Percentiles rank a stretch among this genome's conserved stretches.
Evolutionary conservation across 2,797 vertebrate genomes (phyloP).

Genomic region (Brotula barbata): DNA sequence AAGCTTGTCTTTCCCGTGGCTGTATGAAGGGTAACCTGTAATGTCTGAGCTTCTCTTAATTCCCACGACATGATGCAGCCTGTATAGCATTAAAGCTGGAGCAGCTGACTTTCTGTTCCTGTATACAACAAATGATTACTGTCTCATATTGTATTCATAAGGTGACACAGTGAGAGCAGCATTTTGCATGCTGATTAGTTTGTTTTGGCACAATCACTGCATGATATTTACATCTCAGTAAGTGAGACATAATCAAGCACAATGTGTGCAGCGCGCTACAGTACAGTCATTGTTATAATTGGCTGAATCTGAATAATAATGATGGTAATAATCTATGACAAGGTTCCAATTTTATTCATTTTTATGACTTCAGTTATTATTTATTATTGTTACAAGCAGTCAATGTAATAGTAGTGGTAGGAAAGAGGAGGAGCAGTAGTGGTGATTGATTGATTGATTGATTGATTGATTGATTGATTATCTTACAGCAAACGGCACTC

Average conservation of each 20-base stretch:
- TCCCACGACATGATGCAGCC: not conserved
- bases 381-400: constrained; percentile 14
- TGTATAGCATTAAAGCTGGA: constrained; percentile 15
- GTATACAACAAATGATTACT: constrained; percentile 42
- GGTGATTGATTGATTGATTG: constrained; percentile 5
- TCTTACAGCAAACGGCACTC: constrained; percentile 82
- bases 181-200: constrained; percentile 65
- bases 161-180: constrained; percentile 47
- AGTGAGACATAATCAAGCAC: constrained; percentile 66
- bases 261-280: constrained; percentile 47
- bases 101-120: constrained; percentile 10
- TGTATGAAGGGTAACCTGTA: constrained; percentile 6
- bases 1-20: constrained; percentile 37
- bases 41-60: constrained; percentile 4
- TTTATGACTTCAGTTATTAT: not conserved
- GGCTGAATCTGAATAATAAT: constrained; percentile 39
- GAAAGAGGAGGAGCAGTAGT: constrained; percentile 1
- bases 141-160: constrained; percentile 46
- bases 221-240: constrained; percentile 67
- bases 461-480: constrained; percentile 36
- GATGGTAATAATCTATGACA: constrained; percentile 34
- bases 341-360: constrained; percentile 9
- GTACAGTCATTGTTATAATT: constrained; percentile 42
- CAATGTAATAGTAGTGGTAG: not conserved
- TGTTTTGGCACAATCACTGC: constrained; percentile 67